A percentile compares a stretch with the other conserved stretches of the same genome.
These are phyloP conservation scores for Parasteatoda tepidariorum DNA, from an alignment of 1,140 invertebrate genomes.

Conservation along the genomic window DNA sequence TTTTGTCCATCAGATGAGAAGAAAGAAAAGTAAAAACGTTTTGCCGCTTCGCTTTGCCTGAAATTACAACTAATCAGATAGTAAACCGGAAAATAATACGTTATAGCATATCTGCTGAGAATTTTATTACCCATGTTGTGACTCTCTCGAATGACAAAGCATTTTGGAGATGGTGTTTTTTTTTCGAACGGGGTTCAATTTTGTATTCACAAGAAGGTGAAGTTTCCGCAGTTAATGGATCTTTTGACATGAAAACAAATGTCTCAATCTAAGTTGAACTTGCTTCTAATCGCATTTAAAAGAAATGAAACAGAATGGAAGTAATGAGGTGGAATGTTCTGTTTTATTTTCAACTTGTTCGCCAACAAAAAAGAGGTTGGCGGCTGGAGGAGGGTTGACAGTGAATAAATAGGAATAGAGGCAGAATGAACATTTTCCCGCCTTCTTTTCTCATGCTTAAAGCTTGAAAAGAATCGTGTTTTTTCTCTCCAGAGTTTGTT, in stretches of 20 bases:
- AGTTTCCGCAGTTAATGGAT: constrained; percentile 25
- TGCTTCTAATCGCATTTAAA: constrained; percentile 43
- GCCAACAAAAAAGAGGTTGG: neutral
- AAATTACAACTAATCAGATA: neutral
- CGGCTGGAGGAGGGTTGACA: constrained; percentile 7
- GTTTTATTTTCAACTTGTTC: constrained; percentile 32
- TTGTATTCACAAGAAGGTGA: constrained; percentile 6
- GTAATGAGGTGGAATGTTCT: constrained; percentile 30
- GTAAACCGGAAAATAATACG: neutral
- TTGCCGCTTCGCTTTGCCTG: too few relatives aligned
- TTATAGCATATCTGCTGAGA: constrained; percentile 6
- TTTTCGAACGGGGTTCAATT: neutral
- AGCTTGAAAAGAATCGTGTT: neutral
- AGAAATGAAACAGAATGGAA: constrained; percentile 41
- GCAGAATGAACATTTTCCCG: neutral
- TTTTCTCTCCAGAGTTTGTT: neutral
- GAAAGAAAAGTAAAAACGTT: too few relatives aligned
- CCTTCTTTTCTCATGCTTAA: neutral
- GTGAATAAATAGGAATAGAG: constrained; percentile 24
- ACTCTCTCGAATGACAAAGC: constrained; percentile 11
- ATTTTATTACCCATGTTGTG: neutral
- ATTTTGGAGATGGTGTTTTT: neutral
- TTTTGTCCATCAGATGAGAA: too few relatives aligned
- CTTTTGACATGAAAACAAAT: constrained; percentile 41
- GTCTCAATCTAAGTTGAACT: constrained; percentile 35